Base-by-base conservation (phyloP, 1,140 invertebrate species). In the Drosophila lini region DNA sequence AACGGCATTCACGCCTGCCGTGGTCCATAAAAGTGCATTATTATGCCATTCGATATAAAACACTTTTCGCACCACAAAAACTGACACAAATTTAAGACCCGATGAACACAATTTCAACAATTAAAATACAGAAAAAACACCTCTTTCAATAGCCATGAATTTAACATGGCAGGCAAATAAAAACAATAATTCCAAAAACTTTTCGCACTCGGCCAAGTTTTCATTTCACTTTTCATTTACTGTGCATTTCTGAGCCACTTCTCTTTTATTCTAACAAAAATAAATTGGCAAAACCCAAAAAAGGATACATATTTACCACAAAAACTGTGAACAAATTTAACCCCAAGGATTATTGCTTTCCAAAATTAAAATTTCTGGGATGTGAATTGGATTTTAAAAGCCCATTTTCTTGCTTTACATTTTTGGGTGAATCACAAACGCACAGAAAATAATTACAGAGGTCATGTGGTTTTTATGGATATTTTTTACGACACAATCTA, bases 11-110 rank as follows among this genome's bases (percentile, higher is more conserved):
- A 13, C 31, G 22, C 47, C 16, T 4, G 25, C 41, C 22, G 38
- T 62, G 32, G 42, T 68, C 44, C 36, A 76, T 64, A 60, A 76
- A 65, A 48, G 34, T 63, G 44, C 53, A 75, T 47, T 70, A 56
- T 70, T 53, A 58, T 74, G 38, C 69, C 69, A 62, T 74, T 62
- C 45, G 13, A 55, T 62, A 74, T 47, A 74, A 74, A 47, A 74
- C 65, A 73, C 52, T 71, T 58, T 68, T 50, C 42, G 25, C 68
- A 22, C 34, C 56, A 74, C 65, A 71, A 71, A 71, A 71, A 71
- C 68, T 50, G 68, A 59, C 68, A 73, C 68, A 50, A 73, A 73
- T 74, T 70, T 40, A 69, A 70, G 25, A 31, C 40, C 67, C 13
- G 19, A 28, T 15, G 63, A 42, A 68, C 67, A 55, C 62, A 68